Conservation (phyloP, 2,888 invertebrate genomes). For the Drosophila testacea region DNA sequence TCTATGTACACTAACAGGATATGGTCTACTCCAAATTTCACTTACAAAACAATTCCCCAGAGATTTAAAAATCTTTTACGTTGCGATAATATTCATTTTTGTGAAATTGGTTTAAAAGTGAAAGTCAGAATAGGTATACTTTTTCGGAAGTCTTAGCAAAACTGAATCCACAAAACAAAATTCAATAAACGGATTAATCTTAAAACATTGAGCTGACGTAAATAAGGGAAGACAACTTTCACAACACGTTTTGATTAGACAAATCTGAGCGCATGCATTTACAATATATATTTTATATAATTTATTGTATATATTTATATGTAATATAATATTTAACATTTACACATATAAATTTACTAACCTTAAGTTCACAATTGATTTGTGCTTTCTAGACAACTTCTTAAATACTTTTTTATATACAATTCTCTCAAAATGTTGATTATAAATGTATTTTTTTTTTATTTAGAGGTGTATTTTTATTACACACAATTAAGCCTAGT, state of each 20-base stretch:
- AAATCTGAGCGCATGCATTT: constrained; percentile 66
- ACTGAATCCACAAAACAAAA: constrained; percentile 33
- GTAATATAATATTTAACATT: constrained; percentile 42
- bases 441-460: constrained; percentile 13
- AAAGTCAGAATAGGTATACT: background rate
- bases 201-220: constrained; percentile 48
- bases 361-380: constrained; percentile 56
- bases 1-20: constrained; percentile 60
- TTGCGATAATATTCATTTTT: background rate
- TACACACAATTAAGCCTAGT: constrained; percentile 17
- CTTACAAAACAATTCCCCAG: constrained; percentile 5
- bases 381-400: constrained; percentile 41
- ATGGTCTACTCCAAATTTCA: background rate
- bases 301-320: constrained; percentile 17
- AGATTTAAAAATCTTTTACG: background rate
- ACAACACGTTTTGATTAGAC: constrained; percentile 77
- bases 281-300: constrained; percentile 39
- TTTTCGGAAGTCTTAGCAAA: constrained; percentile 27
- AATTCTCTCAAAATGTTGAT: constrained; percentile 39
- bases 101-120: background rate
- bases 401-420: constrained; percentile 46
- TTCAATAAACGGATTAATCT: constrained; percentile 8
- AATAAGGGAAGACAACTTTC: constrained; percentile 79
- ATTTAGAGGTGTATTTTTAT: constrained; percentile 3
- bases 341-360: constrained; percentile 64